These are phyloP conservation scores for Macrostomum cliftonense DNA, from an alignment of 2,888 invertebrate species.

Conservation along the genomic window DNA sequence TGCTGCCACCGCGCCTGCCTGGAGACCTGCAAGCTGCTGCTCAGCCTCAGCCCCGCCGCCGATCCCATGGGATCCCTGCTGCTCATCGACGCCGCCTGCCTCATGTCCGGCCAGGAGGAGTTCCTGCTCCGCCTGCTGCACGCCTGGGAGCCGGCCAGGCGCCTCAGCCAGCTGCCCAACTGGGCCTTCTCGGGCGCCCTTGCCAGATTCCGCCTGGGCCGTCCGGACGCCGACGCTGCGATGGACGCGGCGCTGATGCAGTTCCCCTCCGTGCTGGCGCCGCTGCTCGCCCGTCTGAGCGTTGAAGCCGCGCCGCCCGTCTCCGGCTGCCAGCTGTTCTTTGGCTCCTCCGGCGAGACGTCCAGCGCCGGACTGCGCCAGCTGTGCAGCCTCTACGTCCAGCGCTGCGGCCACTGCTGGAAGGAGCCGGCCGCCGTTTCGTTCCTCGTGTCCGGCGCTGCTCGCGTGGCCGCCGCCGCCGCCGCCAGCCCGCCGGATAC, in stretches of 20 bases:
- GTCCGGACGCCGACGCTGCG: conserved; percentile 8
- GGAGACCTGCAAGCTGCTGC: conserved; percentile 63
- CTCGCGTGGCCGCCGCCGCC: neutral
- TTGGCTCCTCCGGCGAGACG: conserved; percentile 23
- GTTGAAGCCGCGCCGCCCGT: conserved; percentile 47
- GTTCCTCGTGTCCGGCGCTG: conserved; percentile 57
- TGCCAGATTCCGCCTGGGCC: conserved; percentile 35
- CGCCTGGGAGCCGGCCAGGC: conserved; percentile 42
- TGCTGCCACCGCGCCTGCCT: conserved; percentile 69
- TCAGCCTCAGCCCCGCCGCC: conserved; percentile 38
- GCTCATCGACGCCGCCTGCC: conserved; percentile 61
- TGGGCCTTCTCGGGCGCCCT: conserved; percentile 63
- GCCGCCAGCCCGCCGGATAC: neutral
- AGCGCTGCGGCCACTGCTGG: conserved; percentile 57
- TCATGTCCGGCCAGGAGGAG: conserved; percentile 52
- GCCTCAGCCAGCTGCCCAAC: conserved; percentile 63
- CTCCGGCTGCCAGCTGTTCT: too few species aligned
- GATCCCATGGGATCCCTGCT: conserved; percentile 43
- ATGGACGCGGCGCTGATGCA: conserved; percentile 59
- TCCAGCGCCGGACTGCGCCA: conserved; percentile 45
- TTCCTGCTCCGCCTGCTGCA: conserved; percentile 47
- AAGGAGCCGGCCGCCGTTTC: conserved; percentile 52
- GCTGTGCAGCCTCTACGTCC: conserved; percentile 53
- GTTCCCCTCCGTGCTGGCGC: conserved; percentile 58
- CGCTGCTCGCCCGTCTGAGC: conserved; percentile 55